Evolutionary conservation across 2,797 vertebrate species (phyloP), one percentile per base, ranked within the genome.

Genomic region (Chromis chromis): DNA sequence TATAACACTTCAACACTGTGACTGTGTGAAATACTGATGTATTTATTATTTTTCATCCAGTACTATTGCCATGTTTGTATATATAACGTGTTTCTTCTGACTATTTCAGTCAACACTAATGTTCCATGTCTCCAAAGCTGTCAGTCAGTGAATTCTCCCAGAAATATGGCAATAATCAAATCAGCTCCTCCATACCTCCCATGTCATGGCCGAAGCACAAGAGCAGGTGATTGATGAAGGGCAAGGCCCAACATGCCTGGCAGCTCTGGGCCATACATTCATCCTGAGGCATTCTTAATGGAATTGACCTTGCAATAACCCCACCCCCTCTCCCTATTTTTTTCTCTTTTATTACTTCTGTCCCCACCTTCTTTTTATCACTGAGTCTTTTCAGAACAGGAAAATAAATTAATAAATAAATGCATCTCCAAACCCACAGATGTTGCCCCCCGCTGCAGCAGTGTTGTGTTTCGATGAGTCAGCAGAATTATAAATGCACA

Each of bases 261-360:
- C 80, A 74, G 83, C 88, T 64, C 70, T 0, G 58, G 70, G 63
- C 81, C 70, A 76, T 87, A 80, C 87, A 86, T 89, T 77, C 75
- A 91, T 82, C 83, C 75, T 21, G 48, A 78, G 84, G 81, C 79
- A 22, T 59, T 79, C 72, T 83, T 90, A 89, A 94, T 92, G 85
- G 91, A 79, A 88, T 74, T 86, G 91, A 92, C 91, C 88, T 92
- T 89, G 78, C 68, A 83, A 82, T 81, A 84, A 88, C 76, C 83
- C 76, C 72, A 42, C 76, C 77, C 67, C 25, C 24, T 27, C 40
- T 48, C 55, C 22, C 58, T 19, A 16, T 63, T 72, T 79, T 81
- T 67, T 36, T 60, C n/a, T 67, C 39, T 71, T 84, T 83, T 70
- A 85, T 87, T 77, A 87, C 65, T 63, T 79, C 60, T 81, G 74